Evolutionary conservation across 2,888 invertebrate genomes (phyloP), one percentile per base, ranked within the genome.

Genomic region (Stenchaetothrips biformis): DNA sequence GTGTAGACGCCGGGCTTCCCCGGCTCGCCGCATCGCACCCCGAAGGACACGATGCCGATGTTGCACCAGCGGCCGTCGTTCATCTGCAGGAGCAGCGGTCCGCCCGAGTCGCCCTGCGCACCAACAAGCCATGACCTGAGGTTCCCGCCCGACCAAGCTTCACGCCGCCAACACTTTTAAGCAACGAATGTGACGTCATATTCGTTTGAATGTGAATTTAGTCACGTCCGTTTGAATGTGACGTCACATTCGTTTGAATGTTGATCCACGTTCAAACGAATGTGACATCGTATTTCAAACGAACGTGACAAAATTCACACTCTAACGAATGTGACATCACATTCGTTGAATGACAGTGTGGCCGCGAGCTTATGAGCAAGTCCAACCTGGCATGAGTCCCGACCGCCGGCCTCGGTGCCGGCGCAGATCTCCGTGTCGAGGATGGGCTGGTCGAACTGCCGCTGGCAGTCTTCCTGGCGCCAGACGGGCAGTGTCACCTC

Each of bases 21-120:
- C 37, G 91, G 89, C 83, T 92, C 91, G 0, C 94, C 95, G 85
- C 96, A 96, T 3, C 92, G 90, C 67, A 94, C 89, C 16, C 95
- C 95, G 94, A 95, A 95, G 0, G 95, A 95, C 0, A 96, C 95
- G 81, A 96, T 89, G 0, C 95, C 96, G 78, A 94, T 89, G 49
- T 90, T 89, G 0, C 92, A 89, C 95, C 95, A 95, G 78, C 93
- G 90, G 0, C 92, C 92, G 85, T 92, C 92, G 1, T 90, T 87
- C 85, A 94, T 87, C 85, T 93, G 93, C 84, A 92, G 89, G 87
- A 95, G 89, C 62, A 96, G 86, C 0, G 96, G 95, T 0, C 96
- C 96, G 16, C 95, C 95, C 8, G 93, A 95, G 86, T 95, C 95
- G 13, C 94, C 95, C 93, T 94, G 87, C 0, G 86, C 79, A 21